Base-by-base conservation (phyloP, 2,888 invertebrate genomes). In the Limnephilus rhombicus region DNA sequence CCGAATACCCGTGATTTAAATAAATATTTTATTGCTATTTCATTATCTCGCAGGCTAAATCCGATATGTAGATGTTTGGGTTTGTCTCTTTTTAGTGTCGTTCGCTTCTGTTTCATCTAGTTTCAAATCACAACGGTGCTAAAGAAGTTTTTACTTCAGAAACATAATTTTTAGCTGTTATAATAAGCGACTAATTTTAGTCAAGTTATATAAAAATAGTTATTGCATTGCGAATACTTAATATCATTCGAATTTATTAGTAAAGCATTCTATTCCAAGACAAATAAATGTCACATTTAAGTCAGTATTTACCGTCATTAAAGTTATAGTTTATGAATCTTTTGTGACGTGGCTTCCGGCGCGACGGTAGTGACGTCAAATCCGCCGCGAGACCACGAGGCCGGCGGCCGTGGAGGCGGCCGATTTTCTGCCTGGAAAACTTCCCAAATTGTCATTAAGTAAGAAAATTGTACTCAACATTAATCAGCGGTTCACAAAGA, bases 381-480 rank as follows among this genome's bases (percentile, higher is more conserved):
- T 91, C 92, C 92, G 90, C 82, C 89, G 89, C 37, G 13, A 37
- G 89, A 89, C 68, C 85, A 91, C 85, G 89, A 89, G 91, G 91
- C 89, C 91, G 41, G 87, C 91, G 89, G 89, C 88, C 83, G 89
- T 80, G 37, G 29, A 41, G 87, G 92, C 80, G 80, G 88, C 68
- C 92, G 53, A 92, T 92, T 92, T 92, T 92, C 92, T 85, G 88
- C 92, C 90, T 45, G 91, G 90, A 87, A 91, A 91, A 92, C 91
- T 92, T 92, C 53, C 41, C 41, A 92, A 91, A 91, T 92, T 92
- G 92, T 91, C 92, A 92, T 92, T 92, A 92, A 91, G 91, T 86
- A 91, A 89, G 92, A 91, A 92, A 92, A 91, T 92, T 92, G 92
- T 92, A 92, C 80, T 87, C 90, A 90, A 92, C 92, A 92, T 92